phyloP scores from a whole-genome alignment of 2,888 invertebrate species.

The Ganaspis brasiliensis region DNA sequence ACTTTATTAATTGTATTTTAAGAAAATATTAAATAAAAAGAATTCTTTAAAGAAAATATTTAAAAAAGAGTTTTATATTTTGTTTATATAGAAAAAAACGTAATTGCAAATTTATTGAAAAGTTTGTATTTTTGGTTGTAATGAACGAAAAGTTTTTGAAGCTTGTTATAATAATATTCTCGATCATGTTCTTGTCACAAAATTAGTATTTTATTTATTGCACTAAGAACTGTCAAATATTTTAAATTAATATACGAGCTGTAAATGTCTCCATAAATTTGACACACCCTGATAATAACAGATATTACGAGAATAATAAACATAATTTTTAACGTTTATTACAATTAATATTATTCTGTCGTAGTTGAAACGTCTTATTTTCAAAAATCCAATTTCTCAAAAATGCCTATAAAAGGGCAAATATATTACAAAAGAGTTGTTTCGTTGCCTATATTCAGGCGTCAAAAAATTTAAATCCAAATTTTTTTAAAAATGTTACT shows the following conservation, averaged over 20 bases:
- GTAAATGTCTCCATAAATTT: slow-evolving; percentile 45
- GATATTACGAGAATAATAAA: slow-evolving; percentile 30
- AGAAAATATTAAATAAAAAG: no score
- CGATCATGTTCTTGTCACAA: background rate
- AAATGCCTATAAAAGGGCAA: background rate
- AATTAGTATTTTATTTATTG: background rate
- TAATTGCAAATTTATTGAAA: no score
- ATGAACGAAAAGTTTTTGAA: no score
- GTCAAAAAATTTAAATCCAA: background rate
- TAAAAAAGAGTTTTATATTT: no score
- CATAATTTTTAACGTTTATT: slow-evolving; percentile 12
- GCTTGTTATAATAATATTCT: background rate
- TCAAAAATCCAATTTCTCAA: background rate
- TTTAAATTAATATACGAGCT: slow-evolving; percentile 11
- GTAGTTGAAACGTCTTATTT: background rate
- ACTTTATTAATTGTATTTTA: no score
- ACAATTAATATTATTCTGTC: background rate
- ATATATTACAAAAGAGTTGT: background rate
- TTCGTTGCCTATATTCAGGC: background rate
- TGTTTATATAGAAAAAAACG: no score
- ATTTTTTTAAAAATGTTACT: background rate
- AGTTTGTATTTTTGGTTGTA: no score
- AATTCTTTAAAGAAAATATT: no score
- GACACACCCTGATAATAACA: slow-evolving; percentile 4
- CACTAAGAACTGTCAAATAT: slow-evolving; percentile 7